These are phyloP conservation scores for Anser cygnoides DNA, from an alignment of 2,113 vertebrate genomes.

Conservation along the genomic window DNA sequence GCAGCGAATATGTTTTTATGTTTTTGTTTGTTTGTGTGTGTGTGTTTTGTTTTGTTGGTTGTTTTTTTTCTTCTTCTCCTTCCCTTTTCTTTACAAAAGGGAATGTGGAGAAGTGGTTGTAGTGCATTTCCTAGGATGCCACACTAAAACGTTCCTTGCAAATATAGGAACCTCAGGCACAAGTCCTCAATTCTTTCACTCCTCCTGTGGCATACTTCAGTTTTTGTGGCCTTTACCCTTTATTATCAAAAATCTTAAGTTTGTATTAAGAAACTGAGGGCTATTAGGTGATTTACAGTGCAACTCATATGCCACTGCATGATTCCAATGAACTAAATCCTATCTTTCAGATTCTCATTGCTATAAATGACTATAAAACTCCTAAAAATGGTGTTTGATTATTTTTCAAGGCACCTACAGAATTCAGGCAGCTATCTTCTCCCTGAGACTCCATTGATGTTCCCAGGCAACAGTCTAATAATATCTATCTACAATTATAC, in stretches of 20 bases:
- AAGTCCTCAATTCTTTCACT: not conserved
- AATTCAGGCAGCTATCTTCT: not conserved
- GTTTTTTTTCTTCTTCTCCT: not conserved
- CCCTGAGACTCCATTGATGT: not conserved
- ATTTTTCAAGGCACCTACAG: not conserved
- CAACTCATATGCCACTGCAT: not conserved
- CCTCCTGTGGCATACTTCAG: not conserved
- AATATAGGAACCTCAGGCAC: not conserved
- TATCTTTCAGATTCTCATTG: not conserved
- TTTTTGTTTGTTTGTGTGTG: fast-evolving
- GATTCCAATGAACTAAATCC: not conserved
- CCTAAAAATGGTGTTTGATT: not conserved
- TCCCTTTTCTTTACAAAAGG: not conserved
- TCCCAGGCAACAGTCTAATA: not conserved
- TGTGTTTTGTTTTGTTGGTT: not conserved
- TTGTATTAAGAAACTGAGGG: not conserved
- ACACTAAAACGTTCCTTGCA: not conserved
- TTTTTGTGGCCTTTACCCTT: not conserved
- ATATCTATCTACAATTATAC: not conserved
- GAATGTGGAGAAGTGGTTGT: not conserved
- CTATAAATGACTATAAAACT: not conserved
- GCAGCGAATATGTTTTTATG: not conserved
- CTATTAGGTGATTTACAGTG: not conserved
- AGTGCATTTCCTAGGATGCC: not conserved
- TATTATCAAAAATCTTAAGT: not conserved